Base-by-base conservation (phyloP, 1,140 invertebrate genomes). In the Lasioglossum albipes region DNA sequence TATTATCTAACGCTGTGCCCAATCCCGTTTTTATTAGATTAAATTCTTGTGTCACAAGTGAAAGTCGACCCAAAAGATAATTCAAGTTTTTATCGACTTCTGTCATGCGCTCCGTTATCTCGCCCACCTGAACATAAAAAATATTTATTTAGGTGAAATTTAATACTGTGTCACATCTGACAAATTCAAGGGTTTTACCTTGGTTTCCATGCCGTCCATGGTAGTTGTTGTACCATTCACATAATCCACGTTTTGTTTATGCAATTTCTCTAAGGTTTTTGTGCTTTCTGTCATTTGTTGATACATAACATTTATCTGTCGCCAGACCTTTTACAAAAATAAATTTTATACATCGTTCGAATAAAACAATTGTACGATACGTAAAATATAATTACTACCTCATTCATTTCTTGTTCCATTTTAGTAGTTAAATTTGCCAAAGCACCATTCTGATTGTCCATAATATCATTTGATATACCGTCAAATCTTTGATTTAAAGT, bases 261-360 rank as follows among this genome's bases (percentile, higher is more conserved):
- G 96, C n/a, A 97, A 93, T 72, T 95, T 94, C 71, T 96, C 96
- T 6, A 98, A 91, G 4, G 96, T 94, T 62, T 95, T 95, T 12
- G 96, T 95, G 88, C 95, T 97, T 69, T 96, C 95, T 22, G 95
- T 95, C 87, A 98, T 95, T 89, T 97, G 96, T 81, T 96, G 95
- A 90, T 97, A 96, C 96, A 98, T 97, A 22, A 97, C 97, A 78
- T 97, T 96, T 84, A 97, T 97, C 92, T 97, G 97, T 22, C 96
- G 92, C 97, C 97, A 97, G 2, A 98, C 97, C 93, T 95, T 54
- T 67, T 69, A 59, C 3, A 54, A 79, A 68, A 65, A 68, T 22
- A 65, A 80, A 20, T 18, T 27, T 65, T 41, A 65, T 18, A 16
- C 16, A 13, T 18, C 0, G 10, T 45, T 68, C 31, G 64, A 74